Evolutionary conservation across 2,113 vertebrate genomes (phyloP).

Genomic region (Puma concolor): DNA sequence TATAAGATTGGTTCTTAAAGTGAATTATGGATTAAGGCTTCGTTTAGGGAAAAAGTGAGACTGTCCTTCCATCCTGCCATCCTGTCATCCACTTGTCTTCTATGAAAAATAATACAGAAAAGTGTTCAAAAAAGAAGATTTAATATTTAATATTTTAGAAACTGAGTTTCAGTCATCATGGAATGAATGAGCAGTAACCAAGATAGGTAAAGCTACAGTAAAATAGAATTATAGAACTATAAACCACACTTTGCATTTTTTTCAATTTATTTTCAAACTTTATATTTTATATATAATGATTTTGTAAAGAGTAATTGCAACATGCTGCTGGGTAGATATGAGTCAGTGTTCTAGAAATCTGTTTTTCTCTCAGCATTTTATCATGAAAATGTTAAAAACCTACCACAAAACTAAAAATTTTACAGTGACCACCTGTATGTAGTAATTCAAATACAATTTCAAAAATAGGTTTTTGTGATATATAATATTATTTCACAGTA

Average conservation of each 20-base stretch:
- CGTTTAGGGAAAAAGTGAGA: neutral
- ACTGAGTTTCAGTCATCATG: neutral
- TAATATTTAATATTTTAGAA: slow-evolving; percentile 43
- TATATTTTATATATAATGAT: neutral
- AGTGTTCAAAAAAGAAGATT: neutral
- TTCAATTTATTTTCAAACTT: slow-evolving; percentile 18
- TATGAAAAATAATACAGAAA: neutral
- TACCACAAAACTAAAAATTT: slow-evolving; percentile 4
- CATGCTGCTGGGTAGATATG: neutral
- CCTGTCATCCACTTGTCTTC: neutral
- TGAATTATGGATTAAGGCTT: neutral
- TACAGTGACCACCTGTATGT: neutral
- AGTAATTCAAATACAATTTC: neutral
- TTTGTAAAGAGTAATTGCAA: neutral
- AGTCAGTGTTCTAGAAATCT: neutral
- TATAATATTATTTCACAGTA: neutral
- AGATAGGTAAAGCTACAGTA: neutral
- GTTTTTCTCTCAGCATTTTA: neutral
- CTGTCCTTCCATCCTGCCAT: neutral
- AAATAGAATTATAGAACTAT: slow-evolving; percentile 1
- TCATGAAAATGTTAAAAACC: slow-evolving; percentile 16
- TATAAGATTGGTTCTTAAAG: neutral
- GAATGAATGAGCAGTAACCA: neutral
- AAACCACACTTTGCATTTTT: neutral
- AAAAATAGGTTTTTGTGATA: slow-evolving; percentile 1